Evolutionary conservation across 2,113 vertebrate genomes (phyloP), one percentile per base, ranked within the genome.

Genomic region (Lynx canadensis): DNA sequence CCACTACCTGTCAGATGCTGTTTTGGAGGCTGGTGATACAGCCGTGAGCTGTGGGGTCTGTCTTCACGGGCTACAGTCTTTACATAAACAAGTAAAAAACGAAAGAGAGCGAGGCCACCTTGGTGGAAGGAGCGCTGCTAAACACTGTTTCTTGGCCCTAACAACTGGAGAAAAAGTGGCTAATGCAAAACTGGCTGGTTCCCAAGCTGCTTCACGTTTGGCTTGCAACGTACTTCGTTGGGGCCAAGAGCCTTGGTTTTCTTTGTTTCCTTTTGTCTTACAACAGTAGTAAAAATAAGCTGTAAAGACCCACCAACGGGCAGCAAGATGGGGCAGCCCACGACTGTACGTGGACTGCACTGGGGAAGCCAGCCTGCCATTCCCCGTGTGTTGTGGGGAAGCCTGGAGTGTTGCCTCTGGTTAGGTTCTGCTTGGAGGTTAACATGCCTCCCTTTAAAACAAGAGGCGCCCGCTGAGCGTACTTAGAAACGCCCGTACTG

Each of bases 261-360:
- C 76, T 71, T n/a, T 15, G 38, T 50, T 95, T 63, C 78, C 76
- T 52, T 91, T 36, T 36, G 27, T 50, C 69, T 41, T 36, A 0
- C 7, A 50, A 27, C 41, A 33, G 23, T 27, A 66, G 71, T 36
- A 92, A 85, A 94, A 73, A 52, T 10, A 31, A 68, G 48, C 41
- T 36, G 11, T n/a, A 33, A 50, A 25, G 36, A 52, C 38, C 31
- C 45, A 63, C 50, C 8, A 38, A n/a, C 2, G 5, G n/a, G 52
- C 4, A 0, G 31, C 71, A 45, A 45, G 65, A 19, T 21, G 10
- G 29, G 55, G 71, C 36, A 80, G 36, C 48, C 84, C 38, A 4
- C 1, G 5, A 2, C 4, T 2, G 7, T 10, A 57, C 13, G 36
- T 6, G 45, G 82, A 8, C 15, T 1, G 29, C 57, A 9, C 21